Percentiles rank a stretch among this genome's conserved stretches.
Conservation (phyloP, 2,888 invertebrate genomes). For the Phalera bucephala region DNA sequence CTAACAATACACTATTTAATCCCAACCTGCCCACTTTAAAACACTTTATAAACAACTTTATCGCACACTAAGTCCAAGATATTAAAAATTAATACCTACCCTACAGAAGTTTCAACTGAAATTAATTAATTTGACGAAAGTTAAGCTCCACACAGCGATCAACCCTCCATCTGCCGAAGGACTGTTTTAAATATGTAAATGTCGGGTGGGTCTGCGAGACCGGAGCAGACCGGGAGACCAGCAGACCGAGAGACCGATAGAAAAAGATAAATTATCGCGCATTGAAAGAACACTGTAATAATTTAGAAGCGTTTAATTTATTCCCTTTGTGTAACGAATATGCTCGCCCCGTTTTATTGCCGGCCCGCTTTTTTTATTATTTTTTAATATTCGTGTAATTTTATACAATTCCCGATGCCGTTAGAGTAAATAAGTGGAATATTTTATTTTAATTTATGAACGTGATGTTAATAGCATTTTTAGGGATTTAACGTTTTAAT, state of each 20-base stretch:
- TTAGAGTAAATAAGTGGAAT: slow-evolving; percentile 10
- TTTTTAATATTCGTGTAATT: slow-evolving; percentile 11
- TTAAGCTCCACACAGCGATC: slow-evolving; percentile 44
- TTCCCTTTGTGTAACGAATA: slow-evolving; percentile 32
- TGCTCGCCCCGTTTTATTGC: slow-evolving; percentile 1
- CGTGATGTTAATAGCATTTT: neutral
- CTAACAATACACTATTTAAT: too few relatives aligned
- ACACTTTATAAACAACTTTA: too few relatives aligned
- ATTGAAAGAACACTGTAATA: slow-evolving; percentile 38
- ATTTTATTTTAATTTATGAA: neutral
- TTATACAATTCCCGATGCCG: slow-evolving; percentile 24
- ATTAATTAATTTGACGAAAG: slow-evolving; percentile 56
- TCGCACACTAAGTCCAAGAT: too few relatives aligned
- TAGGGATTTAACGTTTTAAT: neutral
- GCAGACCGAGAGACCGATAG: slow-evolving; percentile 25
- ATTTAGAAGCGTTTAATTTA: slow-evolving; percentile 45
- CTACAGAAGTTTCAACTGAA: slow-evolving; percentile 39
- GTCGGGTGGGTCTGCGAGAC: slow-evolving; percentile 17
- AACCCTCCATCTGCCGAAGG: slow-evolving; percentile 35
- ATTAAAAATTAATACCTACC: slow-evolving; percentile 21
- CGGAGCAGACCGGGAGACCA: slow-evolving; percentile 12
- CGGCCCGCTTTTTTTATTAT: neutral
- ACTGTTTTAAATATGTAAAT: slow-evolving; percentile 32
- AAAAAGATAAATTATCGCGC: slow-evolving; percentile 36
- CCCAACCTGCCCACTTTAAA: too few relatives aligned